These are phyloP conservation scores for Nemurella pictetii DNA, from an alignment of 2,888 invertebrate species.

Conservation along the genomic window DNA sequence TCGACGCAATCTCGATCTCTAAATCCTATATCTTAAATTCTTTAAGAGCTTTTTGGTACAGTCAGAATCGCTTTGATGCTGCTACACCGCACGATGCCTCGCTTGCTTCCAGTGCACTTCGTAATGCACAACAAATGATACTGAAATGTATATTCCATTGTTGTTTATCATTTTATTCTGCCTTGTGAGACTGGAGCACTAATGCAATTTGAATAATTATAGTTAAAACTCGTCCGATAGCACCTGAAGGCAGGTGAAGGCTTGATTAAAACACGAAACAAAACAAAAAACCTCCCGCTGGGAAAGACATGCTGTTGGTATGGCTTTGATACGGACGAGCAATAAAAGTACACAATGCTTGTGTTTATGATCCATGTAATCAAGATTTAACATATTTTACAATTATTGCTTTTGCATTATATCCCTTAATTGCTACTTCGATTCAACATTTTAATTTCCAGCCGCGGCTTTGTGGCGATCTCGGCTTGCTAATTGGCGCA, in stretches of 20 bases:
- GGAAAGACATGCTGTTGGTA: neutral
- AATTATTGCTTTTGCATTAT: slow-evolving; percentile 12
- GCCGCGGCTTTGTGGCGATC: neutral
- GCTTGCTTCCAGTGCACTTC: neutral
- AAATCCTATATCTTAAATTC: neutral
- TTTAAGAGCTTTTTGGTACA: neutral
- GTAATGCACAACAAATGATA: neutral
- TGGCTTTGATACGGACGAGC: neutral
- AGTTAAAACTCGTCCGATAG: neutral
- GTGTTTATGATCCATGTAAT: neutral
- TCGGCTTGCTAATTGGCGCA: slow-evolving; percentile 2
- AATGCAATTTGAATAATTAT: neutral
- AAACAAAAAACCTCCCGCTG: too few species aligned
- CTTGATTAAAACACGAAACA: neutral
- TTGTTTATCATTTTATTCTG: neutral
- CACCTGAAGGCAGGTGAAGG: neutral
- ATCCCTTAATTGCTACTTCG: slow-evolving; percentile 11
- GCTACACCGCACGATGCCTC: neutral
- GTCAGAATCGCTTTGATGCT: neutral
- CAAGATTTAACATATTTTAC: slow-evolving; percentile 14
- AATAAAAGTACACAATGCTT: neutral
- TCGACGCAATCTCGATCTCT: neutral
- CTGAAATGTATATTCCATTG: neutral
- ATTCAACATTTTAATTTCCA: slow-evolving; percentile 3
- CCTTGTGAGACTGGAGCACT: neutral